Evolutionary conservation across 1,140 invertebrate species (phyloP), one percentile per base, ranked within the genome.

Genomic region (Physella acuta): DNA sequence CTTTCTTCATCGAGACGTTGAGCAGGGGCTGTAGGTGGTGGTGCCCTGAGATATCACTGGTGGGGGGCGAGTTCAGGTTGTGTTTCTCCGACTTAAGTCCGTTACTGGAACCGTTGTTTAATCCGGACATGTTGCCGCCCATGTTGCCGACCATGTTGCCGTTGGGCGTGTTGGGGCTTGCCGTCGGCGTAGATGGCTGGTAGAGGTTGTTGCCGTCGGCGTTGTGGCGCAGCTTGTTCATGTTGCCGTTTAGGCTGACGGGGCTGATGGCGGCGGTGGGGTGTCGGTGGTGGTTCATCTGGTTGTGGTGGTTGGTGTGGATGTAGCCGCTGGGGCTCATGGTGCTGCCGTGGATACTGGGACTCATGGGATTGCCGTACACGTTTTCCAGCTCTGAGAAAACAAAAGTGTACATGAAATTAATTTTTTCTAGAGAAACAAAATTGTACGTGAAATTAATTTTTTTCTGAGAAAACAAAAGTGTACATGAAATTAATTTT

Each of bases 251-350:
- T 20, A 4, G 28, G 33, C 30, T 60, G 8, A 36, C 33, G 2
- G 59, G 59, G 28, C 59, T 61, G 3, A 61, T 26, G n/a, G 59
- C 36, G 20, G 36, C 59, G 20, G 34, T 61, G 4, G 59, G 59
- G 28, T 61, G 59, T 11, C 34, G 58, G 33, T 60, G 58, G 31
- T 60, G 58, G 59, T n/a, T 39, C 14, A 61, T 16, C 1, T 61
- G 59, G 59, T 61, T 39, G 59, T 61, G 59, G 16, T 39, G 59
- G 24, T 28, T 61, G 4, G 16, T 8, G 36, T 61, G 36, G 20
- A 61, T 61, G 59, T 61, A 61, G 26, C 59, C 59, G 4, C 31
- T 36, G 4, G 59, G 36, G 26, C 36, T 61, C 3, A 61, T 44
- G 34, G 3, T 61, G n/a, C n/a, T 36, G 4, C 59, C 59, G 28